phyloP scores from a whole-genome alignment of 2,113 vertebrate species.

The Tachysurus vachellii region DNA sequence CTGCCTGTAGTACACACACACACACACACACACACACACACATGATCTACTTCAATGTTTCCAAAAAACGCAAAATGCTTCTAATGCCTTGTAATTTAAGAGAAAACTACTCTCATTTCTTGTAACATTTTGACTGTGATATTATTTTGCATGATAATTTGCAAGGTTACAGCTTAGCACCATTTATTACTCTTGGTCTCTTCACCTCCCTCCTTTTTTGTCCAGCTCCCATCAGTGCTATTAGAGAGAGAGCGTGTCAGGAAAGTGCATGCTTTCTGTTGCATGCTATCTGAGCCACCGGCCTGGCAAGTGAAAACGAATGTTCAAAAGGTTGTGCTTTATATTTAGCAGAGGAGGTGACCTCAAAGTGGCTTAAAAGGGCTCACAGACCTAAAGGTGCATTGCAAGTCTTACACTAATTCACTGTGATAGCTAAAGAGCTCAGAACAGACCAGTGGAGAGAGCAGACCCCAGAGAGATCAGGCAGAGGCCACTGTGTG shows the following conservation, averaged over 20 bases:
- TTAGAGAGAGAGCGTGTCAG: slow-evolving; percentile 40
- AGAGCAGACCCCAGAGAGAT: slow-evolving; percentile 71
- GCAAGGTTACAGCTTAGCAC: slow-evolving; percentile 17
- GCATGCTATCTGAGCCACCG: slow-evolving; percentile 64
- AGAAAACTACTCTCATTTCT: background rate
- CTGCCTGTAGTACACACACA: slow-evolving; percentile 16
- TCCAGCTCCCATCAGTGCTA: slow-evolving; percentile 31
- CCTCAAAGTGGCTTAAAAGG: slow-evolving; percentile 83
- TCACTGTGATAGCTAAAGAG: slow-evolving; percentile 91
- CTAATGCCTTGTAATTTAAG: slow-evolving; percentile 11
- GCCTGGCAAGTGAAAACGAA: slow-evolving; percentile 73
- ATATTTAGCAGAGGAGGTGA: slow-evolving; percentile 76
- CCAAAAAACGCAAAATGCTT: background rate
- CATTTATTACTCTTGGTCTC: slow-evolving; percentile 33
- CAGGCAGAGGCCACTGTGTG: slow-evolving; percentile 70
- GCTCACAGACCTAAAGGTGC: slow-evolving; percentile 85
- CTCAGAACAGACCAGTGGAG: slow-evolving; percentile 79
- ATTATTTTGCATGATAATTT: slow-evolving; percentile 28
- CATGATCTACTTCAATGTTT: slow-evolving; percentile 5
- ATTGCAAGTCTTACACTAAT: slow-evolving; percentile 90
- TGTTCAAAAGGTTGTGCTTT: slow-evolving; percentile 74
- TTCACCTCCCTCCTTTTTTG: slow-evolving; percentile 17
- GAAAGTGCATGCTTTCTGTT: slow-evolving; percentile 63
- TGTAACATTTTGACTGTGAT: background rate
- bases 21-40: slow-evolving; percentile 2